phyloP scores from a whole-genome alignment of 2,797 vertebrate genomes.

The Sebastolobus alascanus region DNA sequence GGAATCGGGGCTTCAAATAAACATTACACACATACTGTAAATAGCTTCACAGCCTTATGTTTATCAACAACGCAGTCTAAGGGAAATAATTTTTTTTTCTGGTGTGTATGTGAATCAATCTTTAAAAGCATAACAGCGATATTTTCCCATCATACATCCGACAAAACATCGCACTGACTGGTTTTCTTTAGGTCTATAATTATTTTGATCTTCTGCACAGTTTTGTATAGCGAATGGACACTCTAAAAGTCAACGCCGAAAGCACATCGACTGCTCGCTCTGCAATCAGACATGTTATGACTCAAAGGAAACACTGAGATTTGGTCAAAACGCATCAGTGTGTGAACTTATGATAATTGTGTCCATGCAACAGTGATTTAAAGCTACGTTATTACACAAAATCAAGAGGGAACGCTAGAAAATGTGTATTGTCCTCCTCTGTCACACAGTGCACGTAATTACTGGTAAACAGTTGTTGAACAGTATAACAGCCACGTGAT shows the following conservation, averaged over 20 bases:
- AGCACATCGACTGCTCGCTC: not conserved
- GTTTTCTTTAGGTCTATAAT: not conserved
- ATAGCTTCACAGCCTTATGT: too few relatives aligned
- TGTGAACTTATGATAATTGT: not conserved
- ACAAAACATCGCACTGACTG: not conserved
- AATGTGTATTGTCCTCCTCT: constrained; percentile 1
- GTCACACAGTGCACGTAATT: constrained; percentile 1
- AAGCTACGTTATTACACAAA: not conserved
- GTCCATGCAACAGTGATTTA: not conserved
- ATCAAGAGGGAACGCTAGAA: not conserved
- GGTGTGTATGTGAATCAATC: not conserved
- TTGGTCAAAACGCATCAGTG: too few relatives aligned
- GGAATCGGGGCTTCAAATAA: not conserved
- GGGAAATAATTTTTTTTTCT: not conserved
- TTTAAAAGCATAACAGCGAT: not conserved
- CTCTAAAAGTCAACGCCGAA: not conserved
- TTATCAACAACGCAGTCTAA: not conserved
- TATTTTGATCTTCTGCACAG: not conserved
- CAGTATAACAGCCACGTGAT: constrained; percentile 47
- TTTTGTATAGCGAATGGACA: not conserved
- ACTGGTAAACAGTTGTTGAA: constrained; percentile 38
- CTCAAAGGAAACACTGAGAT: too few relatives aligned
- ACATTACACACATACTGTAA: not conserved
- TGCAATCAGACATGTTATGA: not conserved
- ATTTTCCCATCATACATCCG: not conserved